Evolutionary conservation across 2,888 invertebrate genomes (phyloP).

Genomic region (Limulus polyphemus): DNA sequence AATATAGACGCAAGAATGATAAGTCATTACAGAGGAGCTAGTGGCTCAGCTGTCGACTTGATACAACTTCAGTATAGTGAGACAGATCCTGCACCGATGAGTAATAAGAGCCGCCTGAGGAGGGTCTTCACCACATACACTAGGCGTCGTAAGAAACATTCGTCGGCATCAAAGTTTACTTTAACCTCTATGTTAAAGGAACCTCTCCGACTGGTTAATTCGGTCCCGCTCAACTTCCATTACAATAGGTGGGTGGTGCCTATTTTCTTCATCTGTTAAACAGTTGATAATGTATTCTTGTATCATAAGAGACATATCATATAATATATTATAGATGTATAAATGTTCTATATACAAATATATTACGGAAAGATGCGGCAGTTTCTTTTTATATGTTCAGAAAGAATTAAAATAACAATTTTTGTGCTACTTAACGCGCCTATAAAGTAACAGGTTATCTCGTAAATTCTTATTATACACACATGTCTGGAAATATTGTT

Average conservation of each 20-base stretch:
- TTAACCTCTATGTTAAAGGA: constrained; percentile 36
- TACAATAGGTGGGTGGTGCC: constrained; percentile 11
- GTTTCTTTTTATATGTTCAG: too few relatives aligned
- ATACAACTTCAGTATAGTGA: constrained; percentile 6
- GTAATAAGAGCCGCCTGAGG: constrained; percentile 31
- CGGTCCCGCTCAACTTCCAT: constrained; percentile 35
- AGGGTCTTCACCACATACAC: constrained; percentile 37
- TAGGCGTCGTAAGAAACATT: constrained; percentile 27
- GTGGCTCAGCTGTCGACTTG: constrained; percentile 16
- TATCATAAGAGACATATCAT: too few relatives aligned
- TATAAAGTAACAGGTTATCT: too few relatives aligned
- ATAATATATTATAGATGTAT: too few relatives aligned
- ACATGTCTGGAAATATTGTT: too few relatives aligned
- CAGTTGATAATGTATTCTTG: too few relatives aligned
- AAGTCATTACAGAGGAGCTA: constrained; percentile 10
- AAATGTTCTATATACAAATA: too few relatives aligned
- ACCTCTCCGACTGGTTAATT: constrained; percentile 36
- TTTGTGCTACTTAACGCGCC: too few relatives aligned
- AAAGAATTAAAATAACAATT: too few relatives aligned
- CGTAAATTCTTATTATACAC: too few relatives aligned
- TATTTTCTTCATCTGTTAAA: too few relatives aligned
- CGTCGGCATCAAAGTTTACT: constrained; percentile 29
- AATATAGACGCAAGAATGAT: not conserved
- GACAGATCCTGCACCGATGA: not conserved
- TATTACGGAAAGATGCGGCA: too few relatives aligned